These are phyloP conservation scores for Ophiothrix spiculata DNA, from an alignment of 35 echinoderm and acorn worm genomes.

Conservation along the genomic window DNA sequence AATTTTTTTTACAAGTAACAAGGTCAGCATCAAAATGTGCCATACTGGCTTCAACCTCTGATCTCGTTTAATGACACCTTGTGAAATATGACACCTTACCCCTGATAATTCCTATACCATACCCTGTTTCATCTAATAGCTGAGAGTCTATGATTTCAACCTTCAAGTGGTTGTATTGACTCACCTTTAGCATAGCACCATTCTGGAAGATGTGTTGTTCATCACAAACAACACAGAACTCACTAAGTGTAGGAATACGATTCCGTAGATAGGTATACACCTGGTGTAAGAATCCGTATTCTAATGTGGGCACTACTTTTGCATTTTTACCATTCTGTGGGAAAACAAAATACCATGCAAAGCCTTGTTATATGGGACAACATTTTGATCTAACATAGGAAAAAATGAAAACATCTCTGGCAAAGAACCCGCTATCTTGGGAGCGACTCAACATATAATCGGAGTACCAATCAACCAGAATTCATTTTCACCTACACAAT, in stretches of 20 bases:
- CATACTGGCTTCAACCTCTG: no score
- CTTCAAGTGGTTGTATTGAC: no score
- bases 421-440: not conserved
- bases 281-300: constrained; percentile 89
- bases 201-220: constrained; percentile 99
- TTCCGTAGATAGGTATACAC: constrained; percentile 72
- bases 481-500: no score
- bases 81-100: no score
- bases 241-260: constrained; percentile 81
- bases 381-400: not conserved
- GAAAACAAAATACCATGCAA: not conserved
- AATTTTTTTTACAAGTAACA: no score
- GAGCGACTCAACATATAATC: no score
- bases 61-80: no score
- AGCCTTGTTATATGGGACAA: not conserved
- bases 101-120: no score
- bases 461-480: no score
- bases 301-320: constrained; percentile 69
- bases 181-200: constrained; percentile 98
- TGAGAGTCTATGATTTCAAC: no score
- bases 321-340: constrained; percentile 86
- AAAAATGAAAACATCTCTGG: not conserved
- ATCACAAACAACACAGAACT: constrained; percentile 99
- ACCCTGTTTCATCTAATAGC: no score
- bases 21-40: no score